These are phyloP conservation scores for Plestiodon gilberti DNA, from an alignment of 2,113 vertebrate genomes.

Conservation along the genomic window DNA sequence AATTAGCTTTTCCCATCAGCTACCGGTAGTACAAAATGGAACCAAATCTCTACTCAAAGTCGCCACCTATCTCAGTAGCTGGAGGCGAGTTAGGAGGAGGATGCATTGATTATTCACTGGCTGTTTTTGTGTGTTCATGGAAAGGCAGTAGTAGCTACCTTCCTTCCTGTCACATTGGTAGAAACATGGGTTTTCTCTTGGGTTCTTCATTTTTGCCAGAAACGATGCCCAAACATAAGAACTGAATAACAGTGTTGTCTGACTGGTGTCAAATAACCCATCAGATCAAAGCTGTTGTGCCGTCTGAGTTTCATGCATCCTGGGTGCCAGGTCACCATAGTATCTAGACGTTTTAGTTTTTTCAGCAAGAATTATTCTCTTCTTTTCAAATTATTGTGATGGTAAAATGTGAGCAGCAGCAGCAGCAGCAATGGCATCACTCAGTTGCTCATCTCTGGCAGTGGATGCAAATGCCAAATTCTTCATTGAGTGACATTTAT, in stretches of 20 bases:
- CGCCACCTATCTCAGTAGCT: neutral
- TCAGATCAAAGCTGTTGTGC: neutral
- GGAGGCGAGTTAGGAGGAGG: neutral
- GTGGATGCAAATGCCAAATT: no score
- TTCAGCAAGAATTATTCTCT: no score
- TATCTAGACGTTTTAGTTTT: no score
- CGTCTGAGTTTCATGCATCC: neutral
- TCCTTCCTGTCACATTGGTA: neutral
- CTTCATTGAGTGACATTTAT: no score
- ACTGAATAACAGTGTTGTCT: neutral
- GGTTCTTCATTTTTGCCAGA: neutral
- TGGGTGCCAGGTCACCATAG: no score
- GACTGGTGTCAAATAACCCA: neutral
- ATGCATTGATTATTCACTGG: neutral
- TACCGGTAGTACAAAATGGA: neutral
- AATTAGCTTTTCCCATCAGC: neutral
- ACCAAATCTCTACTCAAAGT: neutral
- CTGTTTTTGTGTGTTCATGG: neutral
- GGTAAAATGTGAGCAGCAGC: no score
- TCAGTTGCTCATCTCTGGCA: no score
- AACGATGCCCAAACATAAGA: neutral
- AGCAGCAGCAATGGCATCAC: no score
- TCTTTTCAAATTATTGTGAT: no score
- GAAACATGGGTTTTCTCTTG: neutral
- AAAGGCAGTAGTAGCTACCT: no score